Base-by-base conservation (phyloP, 1,140 invertebrate genomes). In the Macrostomum lignano region DNA sequence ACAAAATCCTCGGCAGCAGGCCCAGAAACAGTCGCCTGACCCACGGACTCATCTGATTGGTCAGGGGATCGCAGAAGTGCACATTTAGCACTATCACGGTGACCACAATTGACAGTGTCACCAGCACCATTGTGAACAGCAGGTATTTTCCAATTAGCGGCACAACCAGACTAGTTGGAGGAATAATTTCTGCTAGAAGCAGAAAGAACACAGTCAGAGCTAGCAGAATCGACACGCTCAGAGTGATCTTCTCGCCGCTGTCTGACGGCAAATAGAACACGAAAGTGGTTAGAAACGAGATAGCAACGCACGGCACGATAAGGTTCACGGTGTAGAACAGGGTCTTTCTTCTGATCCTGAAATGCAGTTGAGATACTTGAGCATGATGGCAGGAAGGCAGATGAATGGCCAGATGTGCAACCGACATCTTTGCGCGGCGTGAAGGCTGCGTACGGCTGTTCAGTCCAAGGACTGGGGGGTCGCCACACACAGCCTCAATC, bases 191-290 rank as follows among this genome's bases (percentile, higher is more conserved):
- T 31, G 88, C 82, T 30, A 98, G 72, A 51, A 98, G 66, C 19
- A 96, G 67, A 64, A 96, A 96, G 67, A 96, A 98, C 65, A 98
- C 84, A 63, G 91, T 86, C 45, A 98, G 72, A 58, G 84, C 91
- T 61, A 96, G 84, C 42, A 98, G 69, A 61, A 96, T 96, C 24
- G 84, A 94, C 55, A 96, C 96, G 37, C 82, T 91, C 38, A 98
- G 65, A 29, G 84, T 91, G 44, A 94, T 81, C 67, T 94, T 91
- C 63, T 94, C 86, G 37, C 81, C 84, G 51, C 77, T 84, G 61
- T 93, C 84, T 11, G 82, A 91, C 29, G 88, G 88, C 46, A 96
- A 61, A 58, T 96, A 96, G 64, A 96, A 96, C 11, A 86, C 86
- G 26, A 96, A 66, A 9, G 93, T 79, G 1, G 88, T 91, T 31